Conservation (phyloP, 2,113 vertebrate genomes). For the Climacteris rufus region DNA sequence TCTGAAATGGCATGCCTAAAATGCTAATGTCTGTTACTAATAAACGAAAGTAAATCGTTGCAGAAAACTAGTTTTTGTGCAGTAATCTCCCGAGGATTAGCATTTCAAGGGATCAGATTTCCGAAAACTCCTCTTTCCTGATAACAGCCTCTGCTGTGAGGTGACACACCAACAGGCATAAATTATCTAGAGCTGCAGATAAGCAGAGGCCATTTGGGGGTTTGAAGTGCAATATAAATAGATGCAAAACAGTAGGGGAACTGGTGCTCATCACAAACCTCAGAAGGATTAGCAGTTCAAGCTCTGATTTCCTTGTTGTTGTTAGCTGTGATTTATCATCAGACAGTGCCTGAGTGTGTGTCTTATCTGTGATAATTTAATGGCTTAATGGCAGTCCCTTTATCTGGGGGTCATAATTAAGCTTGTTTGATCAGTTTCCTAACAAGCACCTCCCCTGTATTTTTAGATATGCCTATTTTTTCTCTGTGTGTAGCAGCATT, state of each 20-base stretch:
- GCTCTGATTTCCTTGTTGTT: slow-evolving; percentile 64
- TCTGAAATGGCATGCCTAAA: slow-evolving; percentile 61
- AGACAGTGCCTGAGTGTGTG: slow-evolving; percentile 60
- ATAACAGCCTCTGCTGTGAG: slow-evolving; percentile 68
- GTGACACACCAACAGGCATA: slow-evolving; percentile 74
- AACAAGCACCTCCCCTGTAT: slow-evolving; percentile 64
- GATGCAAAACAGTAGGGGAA: slow-evolving; percentile 71
- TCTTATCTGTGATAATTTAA: slow-evolving; percentile 76
- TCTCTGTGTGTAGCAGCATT: not conserved
- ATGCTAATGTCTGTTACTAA: slow-evolving; percentile 59
- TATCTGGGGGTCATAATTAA: slow-evolving; percentile 79
- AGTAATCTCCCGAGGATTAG: slow-evolving; percentile 71
- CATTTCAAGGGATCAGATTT: slow-evolving; percentile 74
- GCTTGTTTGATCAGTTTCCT: slow-evolving; percentile 72
- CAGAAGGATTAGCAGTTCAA: slow-evolving; percentile 72
- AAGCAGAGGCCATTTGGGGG: slow-evolving; percentile 70
- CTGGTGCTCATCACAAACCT: slow-evolving; percentile 64
- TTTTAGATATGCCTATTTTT: slow-evolving; percentile 46
- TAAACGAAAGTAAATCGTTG: slow-evolving; percentile 71
- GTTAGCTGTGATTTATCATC: slow-evolving; percentile 72
- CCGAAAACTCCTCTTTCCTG: slow-evolving; percentile 66
- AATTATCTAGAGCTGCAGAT: slow-evolving; percentile 77
- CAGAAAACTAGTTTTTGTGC: slow-evolving; percentile 62
- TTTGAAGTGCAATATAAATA: slow-evolving; percentile 71
- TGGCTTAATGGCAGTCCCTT: slow-evolving; percentile 71